Conservation (phyloP, 1,140 invertebrate species). For the Heliconius congener region DNA sequence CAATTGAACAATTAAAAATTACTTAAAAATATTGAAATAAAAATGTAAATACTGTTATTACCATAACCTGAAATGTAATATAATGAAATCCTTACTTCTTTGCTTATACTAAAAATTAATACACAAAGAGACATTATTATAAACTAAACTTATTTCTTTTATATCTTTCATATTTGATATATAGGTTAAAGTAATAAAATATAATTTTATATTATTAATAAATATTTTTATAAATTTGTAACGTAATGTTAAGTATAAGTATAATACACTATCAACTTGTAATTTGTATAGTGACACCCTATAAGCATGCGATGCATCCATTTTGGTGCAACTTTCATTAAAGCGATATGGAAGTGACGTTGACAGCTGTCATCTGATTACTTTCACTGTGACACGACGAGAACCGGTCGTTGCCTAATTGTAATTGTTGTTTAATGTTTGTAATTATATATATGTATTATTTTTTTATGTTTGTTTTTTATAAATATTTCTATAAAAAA, state of each 20-base stretch:
- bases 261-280: conserved; percentile 4
- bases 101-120: too few species aligned
- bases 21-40: too few species aligned
- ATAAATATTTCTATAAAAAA: background rate
- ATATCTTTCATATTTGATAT: too few species aligned
- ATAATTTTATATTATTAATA: too few species aligned
- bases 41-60: too few species aligned
- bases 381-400: conserved; percentile 35
- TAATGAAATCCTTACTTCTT: too few species aligned
- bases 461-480: background rate
- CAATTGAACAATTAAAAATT: too few species aligned
- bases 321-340: conserved; percentile 45
- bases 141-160: too few species aligned
- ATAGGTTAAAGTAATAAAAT: too few species aligned
- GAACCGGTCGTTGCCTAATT: conserved; percentile 8
- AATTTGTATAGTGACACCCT: conserved; percentile 16
- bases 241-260: background rate
- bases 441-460: background rate
- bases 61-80: too few species aligned
- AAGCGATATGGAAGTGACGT: conserved; percentile 33
- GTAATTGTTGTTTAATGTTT: conserved; percentile 12
- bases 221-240: too few species aligned
- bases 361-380: conserved; percentile 44
- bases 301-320: conserved; percentile 37
- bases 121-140: too few species aligned